These are phyloP conservation scores for Trematomus bernacchii DNA, from an alignment of 2,797 vertebrate genomes.

Conservation along the genomic window DNA sequence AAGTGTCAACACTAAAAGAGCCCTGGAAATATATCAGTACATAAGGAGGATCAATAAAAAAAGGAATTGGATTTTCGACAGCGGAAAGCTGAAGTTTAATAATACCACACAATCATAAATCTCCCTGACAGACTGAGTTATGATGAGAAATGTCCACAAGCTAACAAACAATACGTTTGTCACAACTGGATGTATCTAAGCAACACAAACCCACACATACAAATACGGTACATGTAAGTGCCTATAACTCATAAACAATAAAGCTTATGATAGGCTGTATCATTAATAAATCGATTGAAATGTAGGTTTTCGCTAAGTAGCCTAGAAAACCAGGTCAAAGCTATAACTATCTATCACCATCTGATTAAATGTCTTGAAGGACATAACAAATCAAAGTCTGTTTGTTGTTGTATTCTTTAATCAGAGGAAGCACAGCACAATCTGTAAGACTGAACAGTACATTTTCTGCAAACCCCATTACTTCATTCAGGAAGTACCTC, in stretches of 20 bases:
- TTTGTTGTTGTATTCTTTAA: slow-evolving; percentile 31
- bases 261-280: slow-evolving; percentile 13
- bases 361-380: slow-evolving; percentile 39
- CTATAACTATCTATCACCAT: slow-evolving; percentile 38
- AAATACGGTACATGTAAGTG: slow-evolving; percentile 16
- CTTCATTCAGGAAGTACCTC: slow-evolving; percentile 63
- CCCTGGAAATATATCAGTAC: slow-evolving; percentile 67
- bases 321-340: slow-evolving; percentile 49
- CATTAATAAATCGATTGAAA: slow-evolving; percentile 42
- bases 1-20: slow-evolving; percentile 58
- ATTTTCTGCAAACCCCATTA: slow-evolving; percentile 28
- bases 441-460: slow-evolving; percentile 19
- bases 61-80: slow-evolving; percentile 75
- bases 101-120: slow-evolving; percentile 71
- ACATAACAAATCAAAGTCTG: slow-evolving; percentile 32
- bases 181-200: slow-evolving; percentile 31
- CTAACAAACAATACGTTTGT: slow-evolving; percentile 47
- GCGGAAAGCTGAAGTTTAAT: slow-evolving; percentile 71
- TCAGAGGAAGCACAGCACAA: slow-evolving; percentile 24
- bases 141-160: slow-evolving; percentile 56
- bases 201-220: slow-evolving; percentile 20
- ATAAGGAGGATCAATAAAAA: slow-evolving; percentile 76
- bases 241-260: slow-evolving; percentile 42
- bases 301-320: slow-evolving; percentile 45
- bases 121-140: slow-evolving; percentile 72